Conservation (phyloP, 2,797 vertebrate genomes). For the Myotis planiceps region DNA sequence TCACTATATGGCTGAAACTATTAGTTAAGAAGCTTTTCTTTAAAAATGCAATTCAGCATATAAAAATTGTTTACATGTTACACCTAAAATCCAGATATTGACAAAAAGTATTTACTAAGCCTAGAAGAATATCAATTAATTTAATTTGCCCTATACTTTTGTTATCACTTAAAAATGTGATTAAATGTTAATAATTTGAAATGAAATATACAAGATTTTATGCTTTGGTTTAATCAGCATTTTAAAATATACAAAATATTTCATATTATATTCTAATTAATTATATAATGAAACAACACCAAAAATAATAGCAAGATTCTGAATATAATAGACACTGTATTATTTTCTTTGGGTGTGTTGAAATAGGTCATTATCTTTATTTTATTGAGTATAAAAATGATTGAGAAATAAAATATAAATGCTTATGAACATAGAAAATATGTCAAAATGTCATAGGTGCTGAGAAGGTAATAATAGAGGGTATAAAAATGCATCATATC, state of each 20-base stretch:
- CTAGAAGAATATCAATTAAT: not conserved
- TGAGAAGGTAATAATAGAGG: slow-evolving; percentile 87
- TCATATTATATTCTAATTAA: slow-evolving; percentile 70
- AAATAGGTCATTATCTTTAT: slow-evolving; percentile 84
- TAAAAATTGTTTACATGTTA: not conserved
- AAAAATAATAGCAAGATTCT: slow-evolving; percentile 74
- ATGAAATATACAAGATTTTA: not conserved
- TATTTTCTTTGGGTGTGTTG: slow-evolving; percentile 83
- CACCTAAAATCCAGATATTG: not conserved
- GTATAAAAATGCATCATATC: slow-evolving; percentile 85
- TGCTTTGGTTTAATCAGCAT: not conserved
- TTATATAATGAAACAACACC: slow-evolving; percentile 65
- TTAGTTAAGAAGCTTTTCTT: not conserved
- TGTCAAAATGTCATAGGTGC: slow-evolving; percentile 91
- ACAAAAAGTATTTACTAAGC: slow-evolving; percentile 4
- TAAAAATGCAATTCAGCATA: not conserved
- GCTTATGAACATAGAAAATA: slow-evolving; percentile 87
- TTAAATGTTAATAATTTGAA: not conserved
- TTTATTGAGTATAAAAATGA: slow-evolving; percentile 86
- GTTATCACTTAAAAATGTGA: not conserved
- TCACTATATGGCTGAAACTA: not conserved
- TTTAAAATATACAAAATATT: slow-evolving; percentile 19
- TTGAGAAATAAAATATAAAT: slow-evolving; percentile 88
- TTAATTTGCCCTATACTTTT: not conserved
- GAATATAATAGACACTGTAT: slow-evolving; percentile 79